Percentiles rank a stretch among this genome's conserved stretches.
These are phyloP conservation scores for Myodes glareolus DNA, from an alignment of 2,113 vertebrate genomes.

Conservation along the genomic window DNA sequence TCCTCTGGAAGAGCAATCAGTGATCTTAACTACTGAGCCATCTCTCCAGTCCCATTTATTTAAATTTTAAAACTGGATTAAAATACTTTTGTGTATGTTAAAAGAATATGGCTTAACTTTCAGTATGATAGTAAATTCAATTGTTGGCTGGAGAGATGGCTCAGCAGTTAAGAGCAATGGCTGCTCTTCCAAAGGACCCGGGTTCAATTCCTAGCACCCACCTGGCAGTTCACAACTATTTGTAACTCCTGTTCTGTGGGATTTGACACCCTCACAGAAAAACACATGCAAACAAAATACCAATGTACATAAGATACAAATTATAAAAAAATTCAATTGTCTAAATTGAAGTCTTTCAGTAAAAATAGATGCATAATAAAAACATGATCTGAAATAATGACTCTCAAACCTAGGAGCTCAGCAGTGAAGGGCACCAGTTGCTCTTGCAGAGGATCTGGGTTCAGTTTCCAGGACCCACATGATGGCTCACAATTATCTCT, in stretches of 20 bases:
- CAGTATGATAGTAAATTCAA: conserved; percentile 9
- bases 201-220: background rate
- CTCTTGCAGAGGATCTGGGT: background rate
- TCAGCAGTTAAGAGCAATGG: background rate
- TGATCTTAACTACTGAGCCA: too few species aligned
- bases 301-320: background rate
- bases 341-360: conserved; percentile 19
- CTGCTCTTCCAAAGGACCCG: background rate
- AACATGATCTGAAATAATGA: conserved; percentile 14
- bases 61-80: background rate
- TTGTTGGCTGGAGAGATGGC: background rate
- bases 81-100: conserved; percentile 30
- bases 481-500: background rate
- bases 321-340: background rate
- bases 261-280: background rate
- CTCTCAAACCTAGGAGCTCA: background rate
- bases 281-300: background rate
- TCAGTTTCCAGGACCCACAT: background rate
- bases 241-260: background rate
- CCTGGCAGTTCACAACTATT: background rate
- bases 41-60: background rate
- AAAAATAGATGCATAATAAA: conserved; percentile 32
- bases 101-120: background rate
- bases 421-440: background rate
- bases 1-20: too few species aligned